Conservation (phyloP, 2,888 invertebrate species). For the Pyrocoelia pectoralis region DNA sequence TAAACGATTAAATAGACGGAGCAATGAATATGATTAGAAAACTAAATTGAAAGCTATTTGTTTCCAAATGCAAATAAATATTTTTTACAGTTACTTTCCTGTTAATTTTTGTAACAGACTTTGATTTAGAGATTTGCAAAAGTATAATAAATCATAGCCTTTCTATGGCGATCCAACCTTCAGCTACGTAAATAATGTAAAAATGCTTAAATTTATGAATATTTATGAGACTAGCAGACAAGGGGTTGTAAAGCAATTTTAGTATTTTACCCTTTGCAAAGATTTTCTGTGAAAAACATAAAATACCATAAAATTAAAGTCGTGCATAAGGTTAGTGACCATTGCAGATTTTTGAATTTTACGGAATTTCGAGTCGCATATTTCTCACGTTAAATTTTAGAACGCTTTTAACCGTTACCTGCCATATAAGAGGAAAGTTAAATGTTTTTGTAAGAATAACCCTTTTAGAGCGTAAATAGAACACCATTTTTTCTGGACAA, state of each 20-base stretch:
- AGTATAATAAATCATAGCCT: not conserved
- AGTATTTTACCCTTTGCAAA: conserved; percentile 34
- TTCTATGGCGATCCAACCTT: not conserved
- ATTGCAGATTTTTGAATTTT: not conserved
- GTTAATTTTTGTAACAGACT: no score
- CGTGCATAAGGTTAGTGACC: not conserved
- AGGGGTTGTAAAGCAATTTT: conserved; percentile 23
- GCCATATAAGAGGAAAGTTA: not conserved
- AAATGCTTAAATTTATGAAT: conserved; percentile 31
- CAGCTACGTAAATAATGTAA: conserved; percentile 13
- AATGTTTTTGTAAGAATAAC: not conserved
- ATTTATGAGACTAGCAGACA: conserved; percentile 21
- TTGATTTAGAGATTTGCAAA: no score
- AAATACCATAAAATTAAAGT: not conserved
- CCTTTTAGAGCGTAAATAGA: not conserved
- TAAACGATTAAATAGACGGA: no score
- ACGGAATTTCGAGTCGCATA: not conserved
- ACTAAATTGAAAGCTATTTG: no score
- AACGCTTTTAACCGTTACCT: not conserved
- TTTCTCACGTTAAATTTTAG: not conserved
- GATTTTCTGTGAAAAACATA: conserved; percentile 13
- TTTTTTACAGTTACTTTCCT: no score
- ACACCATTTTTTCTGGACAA: no score
- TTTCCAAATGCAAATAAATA: no score
- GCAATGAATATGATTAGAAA: no score